Evolutionary conservation across 2,888 invertebrate genomes (phyloP).

Genomic region (Eristalis pertinax): DNA sequence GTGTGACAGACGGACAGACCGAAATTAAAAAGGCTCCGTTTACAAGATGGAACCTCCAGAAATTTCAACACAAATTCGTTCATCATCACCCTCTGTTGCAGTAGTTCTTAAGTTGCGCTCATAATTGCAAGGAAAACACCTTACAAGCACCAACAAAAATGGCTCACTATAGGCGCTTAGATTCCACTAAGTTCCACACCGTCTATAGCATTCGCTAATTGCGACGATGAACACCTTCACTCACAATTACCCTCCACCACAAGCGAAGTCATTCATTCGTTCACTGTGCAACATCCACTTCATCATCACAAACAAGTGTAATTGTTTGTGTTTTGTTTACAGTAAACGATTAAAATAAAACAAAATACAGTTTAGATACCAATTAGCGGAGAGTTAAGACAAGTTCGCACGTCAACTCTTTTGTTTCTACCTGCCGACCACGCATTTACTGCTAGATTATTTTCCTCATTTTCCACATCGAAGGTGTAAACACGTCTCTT

Average conservation of each 20-base stretch:
- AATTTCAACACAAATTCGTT: no score
- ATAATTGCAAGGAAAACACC: no score
- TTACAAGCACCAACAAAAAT: background rate
- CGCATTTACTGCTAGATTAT: background rate
- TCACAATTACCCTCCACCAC: background rate
- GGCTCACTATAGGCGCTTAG: background rate
- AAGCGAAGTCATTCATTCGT: background rate
- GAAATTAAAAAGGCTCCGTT: no score
- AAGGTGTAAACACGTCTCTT: conserved; percentile 10
- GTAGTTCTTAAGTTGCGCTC: no score
- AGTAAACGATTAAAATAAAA: conserved; percentile 4
- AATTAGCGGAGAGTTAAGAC: conserved; percentile 14
- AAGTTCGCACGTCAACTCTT: conserved; percentile 51
- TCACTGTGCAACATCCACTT: background rate
- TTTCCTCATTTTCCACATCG: background rate
- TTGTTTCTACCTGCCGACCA: conserved; percentile 1
- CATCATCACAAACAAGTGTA: background rate
- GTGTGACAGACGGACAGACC: no score
- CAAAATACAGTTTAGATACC: conserved; percentile 23
- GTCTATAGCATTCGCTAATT: background rate
- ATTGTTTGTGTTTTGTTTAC: conserved; percentile 7
- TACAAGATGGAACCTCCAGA: no score
- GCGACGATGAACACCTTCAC: background rate
- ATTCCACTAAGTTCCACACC: background rate
- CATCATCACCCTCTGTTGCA: no score